Conservation (phyloP, 2,113 vertebrate species). For the Xiphophorus hellerii region DNA sequence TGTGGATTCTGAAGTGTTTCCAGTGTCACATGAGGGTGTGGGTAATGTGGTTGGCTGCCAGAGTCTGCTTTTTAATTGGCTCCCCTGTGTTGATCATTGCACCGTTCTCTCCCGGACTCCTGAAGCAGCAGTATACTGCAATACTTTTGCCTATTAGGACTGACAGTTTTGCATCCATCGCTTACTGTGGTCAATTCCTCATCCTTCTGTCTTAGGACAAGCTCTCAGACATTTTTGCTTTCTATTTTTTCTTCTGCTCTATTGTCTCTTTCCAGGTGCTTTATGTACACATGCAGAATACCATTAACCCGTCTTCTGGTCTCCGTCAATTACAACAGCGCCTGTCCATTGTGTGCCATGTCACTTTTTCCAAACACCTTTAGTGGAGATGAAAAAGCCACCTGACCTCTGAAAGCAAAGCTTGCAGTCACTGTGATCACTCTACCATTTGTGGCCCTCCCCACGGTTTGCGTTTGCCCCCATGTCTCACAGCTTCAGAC, state of each 20-base stretch:
- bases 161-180: slow-evolving; percentile 76
- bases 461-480: slow-evolving; percentile 69
- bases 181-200: slow-evolving; percentile 65
- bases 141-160: slow-evolving; percentile 73
- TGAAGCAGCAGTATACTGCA: slow-evolving; percentile 57
- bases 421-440: slow-evolving; percentile 71
- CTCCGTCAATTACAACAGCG: slow-evolving; percentile 69
- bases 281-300: slow-evolving; percentile 43
- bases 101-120: slow-evolving; percentile 63
- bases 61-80: slow-evolving; percentile 78
- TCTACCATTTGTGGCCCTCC: slow-evolving; percentile 79
- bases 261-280: slow-evolving; percentile 47
- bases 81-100: slow-evolving; percentile 79
- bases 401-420: slow-evolving; percentile 73
- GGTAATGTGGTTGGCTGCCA: slow-evolving; percentile 69
- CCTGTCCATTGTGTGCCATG: slow-evolving; percentile 58
- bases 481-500: slow-evolving; percentile 71
- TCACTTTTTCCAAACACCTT: slow-evolving; percentile 62
- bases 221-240: slow-evolving; percentile 18
- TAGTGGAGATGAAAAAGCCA: slow-evolving; percentile 77
- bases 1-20: slow-evolving; percentile 67
- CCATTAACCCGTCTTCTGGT: slow-evolving; percentile 37
- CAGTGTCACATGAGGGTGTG: slow-evolving; percentile 70
- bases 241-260: slow-evolving; percentile 45
- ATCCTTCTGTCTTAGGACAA: slow-evolving; percentile 37